A percentile compares a stretch with the other conserved stretches of the same genome.
phyloP scores from a whole-genome alignment of 1,140 invertebrate species.

The Trachymyrmex cornetzi region DNA sequence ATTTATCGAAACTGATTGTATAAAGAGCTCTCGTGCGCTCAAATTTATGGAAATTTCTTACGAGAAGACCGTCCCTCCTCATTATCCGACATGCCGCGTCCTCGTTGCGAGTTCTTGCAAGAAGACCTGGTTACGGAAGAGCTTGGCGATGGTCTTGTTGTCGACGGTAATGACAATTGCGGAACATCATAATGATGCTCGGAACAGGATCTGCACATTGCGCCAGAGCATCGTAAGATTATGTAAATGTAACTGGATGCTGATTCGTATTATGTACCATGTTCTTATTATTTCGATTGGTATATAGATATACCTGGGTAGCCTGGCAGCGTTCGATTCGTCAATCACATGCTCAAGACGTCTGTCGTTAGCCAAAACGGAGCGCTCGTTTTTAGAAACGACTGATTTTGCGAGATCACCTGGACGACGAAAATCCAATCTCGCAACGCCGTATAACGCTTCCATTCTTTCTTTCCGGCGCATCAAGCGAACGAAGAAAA shows the following conservation, averaged over 20 bases:
- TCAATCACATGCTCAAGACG: constrained; percentile 72
- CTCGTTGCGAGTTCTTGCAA: constrained; percentile 86
- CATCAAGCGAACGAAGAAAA: constrained; percentile 92
- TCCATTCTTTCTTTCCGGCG: constrained; percentile 91
- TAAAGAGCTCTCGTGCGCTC: constrained; percentile 88
- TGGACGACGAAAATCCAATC: constrained; percentile 92
- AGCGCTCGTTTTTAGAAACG: constrained; percentile 85
- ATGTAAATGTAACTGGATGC: constrained; percentile 62
- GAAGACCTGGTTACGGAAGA: constrained; percentile 87
- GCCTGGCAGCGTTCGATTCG: constrained; percentile 69
- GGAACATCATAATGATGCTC: constrained; percentile 96
- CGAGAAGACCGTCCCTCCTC: constrained; percentile 73
- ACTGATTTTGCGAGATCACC: constrained; percentile 92
- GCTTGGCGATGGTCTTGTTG: constrained; percentile 87
- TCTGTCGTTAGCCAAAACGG: constrained; percentile 66
- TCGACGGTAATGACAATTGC: constrained; percentile 89
- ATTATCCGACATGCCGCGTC: constrained; percentile 72
- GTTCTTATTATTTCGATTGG: constrained; percentile 33
- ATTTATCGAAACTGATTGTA: constrained; percentile 47
- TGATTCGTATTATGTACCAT: background rate
- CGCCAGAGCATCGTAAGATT: constrained; percentile 90
- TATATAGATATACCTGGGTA: constrained; percentile 71
- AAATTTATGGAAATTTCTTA: constrained; percentile 62
- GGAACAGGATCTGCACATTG: constrained; percentile 86
- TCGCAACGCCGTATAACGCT: constrained; percentile 93